Percentiles rank a stretch among this genome's conserved stretches.
Conservation (phyloP, 2,797 vertebrate species). For the Chaetodon trifasciatus region DNA sequence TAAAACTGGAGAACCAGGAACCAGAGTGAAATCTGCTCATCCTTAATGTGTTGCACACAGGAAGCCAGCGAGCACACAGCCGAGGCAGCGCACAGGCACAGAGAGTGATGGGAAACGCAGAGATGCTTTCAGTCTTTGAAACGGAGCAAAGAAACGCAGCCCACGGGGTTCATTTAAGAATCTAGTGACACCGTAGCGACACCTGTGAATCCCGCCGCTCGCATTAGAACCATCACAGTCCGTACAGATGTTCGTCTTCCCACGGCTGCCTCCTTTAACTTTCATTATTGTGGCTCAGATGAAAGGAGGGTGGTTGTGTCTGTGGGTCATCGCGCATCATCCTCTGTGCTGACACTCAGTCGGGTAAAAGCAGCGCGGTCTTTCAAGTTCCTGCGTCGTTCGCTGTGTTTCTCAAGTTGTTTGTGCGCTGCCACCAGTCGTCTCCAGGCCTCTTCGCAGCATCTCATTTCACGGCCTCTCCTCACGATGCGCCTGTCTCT, state of each 20-base stretch:
- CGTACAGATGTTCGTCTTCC: slow-evolving; percentile 40
- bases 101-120: slow-evolving; percentile 16
- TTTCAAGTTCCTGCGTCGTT: slow-evolving; percentile 44
- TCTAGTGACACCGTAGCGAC: slow-evolving; percentile 18
- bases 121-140: slow-evolving; percentile 25
- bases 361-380: slow-evolving; percentile 56
- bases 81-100: slow-evolving; percentile 5
- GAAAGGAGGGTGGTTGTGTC: slow-evolving; percentile 60
- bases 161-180: slow-evolving; percentile 17
- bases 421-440: slow-evolving; percentile 60
- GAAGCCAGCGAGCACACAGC: slow-evolving; percentile 14
- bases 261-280: slow-evolving; percentile 51
- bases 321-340: slow-evolving; percentile 58
- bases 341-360: slow-evolving; percentile 64
- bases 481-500: slow-evolving; percentile 20
- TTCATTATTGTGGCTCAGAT: slow-evolving; percentile 64
- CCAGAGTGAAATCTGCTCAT: background rate
- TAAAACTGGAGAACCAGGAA: slow-evolving; percentile 22
- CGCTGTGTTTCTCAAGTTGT: slow-evolving; percentile 62
- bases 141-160: too few relatives aligned
- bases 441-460: slow-evolving; percentile 38
- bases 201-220: slow-evolving; percentile 33
- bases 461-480: slow-evolving; percentile 45
- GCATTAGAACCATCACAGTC: slow-evolving; percentile 51
- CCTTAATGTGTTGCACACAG: slow-evolving; percentile 5